Percentiles rank a stretch among this genome's conserved stretches.
phyloP scores from a whole-genome alignment of 2,113 vertebrate genomes.

The Mastomys coucha region DNA sequence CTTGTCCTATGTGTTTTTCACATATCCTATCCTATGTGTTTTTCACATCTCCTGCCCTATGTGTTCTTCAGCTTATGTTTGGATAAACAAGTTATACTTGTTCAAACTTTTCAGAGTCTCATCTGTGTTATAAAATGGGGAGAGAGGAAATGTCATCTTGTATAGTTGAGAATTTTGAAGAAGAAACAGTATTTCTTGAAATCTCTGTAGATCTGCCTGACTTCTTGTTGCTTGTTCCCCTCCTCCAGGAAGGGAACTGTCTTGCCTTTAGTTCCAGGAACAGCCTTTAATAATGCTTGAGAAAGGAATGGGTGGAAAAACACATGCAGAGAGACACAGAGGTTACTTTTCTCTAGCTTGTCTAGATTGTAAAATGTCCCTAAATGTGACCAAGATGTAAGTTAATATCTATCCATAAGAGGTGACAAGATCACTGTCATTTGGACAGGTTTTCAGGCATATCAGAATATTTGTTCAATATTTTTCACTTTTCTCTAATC shows the following conservation, averaged over 20 bases:
- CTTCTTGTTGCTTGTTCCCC: background rate
- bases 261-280: background rate
- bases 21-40: background rate
- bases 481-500: background rate
- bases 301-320: slow-evolving; percentile 33
- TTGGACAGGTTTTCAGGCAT: background rate
- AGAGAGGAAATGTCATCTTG: slow-evolving; percentile 31
- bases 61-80: background rate
- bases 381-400: slow-evolving; percentile 50
- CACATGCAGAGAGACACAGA: background rate
- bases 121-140: background rate
- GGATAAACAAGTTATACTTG: background rate
- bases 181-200: slow-evolving; percentile 36
- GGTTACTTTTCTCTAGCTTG: background rate
- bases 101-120: slow-evolving; percentile 34
- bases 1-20: background rate
- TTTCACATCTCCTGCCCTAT: background rate
- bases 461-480: background rate
- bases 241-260: background rate
- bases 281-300: background rate
- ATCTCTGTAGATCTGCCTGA: slow-evolving; percentile 33
- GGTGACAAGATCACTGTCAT: background rate
- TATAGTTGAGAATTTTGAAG: slow-evolving; percentile 35
- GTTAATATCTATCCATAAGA: background rate
- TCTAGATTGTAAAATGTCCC: slow-evolving; percentile 53